Evolutionary conservation across 2,888 invertebrate genomes (phyloP), one percentile per base, ranked within the genome.

Genomic region (Bombyx huttoni): DNA sequence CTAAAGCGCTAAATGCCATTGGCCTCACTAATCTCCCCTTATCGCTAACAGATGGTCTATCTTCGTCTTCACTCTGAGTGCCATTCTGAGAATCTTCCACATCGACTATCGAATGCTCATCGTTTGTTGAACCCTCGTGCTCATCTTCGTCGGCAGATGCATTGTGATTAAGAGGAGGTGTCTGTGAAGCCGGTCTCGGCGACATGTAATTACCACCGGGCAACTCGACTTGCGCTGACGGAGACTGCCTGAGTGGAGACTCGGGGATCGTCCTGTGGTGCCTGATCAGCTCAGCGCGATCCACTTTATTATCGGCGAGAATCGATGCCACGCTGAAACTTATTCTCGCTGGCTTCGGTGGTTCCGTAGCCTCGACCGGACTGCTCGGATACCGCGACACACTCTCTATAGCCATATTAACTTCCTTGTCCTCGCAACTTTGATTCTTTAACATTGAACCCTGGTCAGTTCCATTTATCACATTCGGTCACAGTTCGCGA

Each of bases 251-350:
- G 47, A 89, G 59, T 0, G 89, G 89, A 10, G 88, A 88, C 57
- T 87, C 88, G 0, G 89, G 86, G 49, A 88, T 90, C 57, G 84
- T 87, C 52, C 89, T 77, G 56, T 89, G 88, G 51, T 90, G 90
- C 49, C 89, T 80, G 49, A 89, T 75, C 59, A 89, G 88, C 62
- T 89, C 83, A 35, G 87, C 78, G 56, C 88, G 77, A 24, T 84
- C 89, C 2, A 91, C 91, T 74, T 95, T 92, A 34, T 96, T 93
- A 68, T 97, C 96, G 13, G 96, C 93, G 61, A 97, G 84, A 59
- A 96, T 90, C 0, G 96, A 95, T 7, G 96, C 96, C 62, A 97
- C 96, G 81, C 96, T 95, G 89, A 97, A 97, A 82, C 93, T 93
- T 70, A 93, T 92, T 65, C 93, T 89, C 58, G 92, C 91, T 57